Evolutionary conservation across 2,797 vertebrate species (phyloP).

Genomic region (Bradypodion pumilum): DNA sequence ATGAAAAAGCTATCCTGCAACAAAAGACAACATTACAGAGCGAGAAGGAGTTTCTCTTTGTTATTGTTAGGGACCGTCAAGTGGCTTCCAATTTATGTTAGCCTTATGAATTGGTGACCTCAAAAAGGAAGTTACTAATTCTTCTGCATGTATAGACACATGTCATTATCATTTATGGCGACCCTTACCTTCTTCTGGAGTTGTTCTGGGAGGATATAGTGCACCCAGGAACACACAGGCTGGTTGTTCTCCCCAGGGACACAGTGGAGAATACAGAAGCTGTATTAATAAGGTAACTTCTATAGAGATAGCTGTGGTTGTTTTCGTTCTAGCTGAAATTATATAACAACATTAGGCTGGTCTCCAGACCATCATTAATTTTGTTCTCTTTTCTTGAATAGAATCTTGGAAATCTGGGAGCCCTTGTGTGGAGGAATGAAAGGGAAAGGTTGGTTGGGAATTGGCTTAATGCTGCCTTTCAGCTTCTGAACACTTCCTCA

Average conservation of each 20-base stretch:
- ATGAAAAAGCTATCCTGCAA: background rate
- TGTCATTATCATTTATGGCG: no score
- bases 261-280: background rate
- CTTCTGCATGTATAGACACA: no score
- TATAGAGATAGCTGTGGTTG: background rate
- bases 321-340: background rate
- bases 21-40: no score
- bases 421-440: background rate
- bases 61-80: no score
- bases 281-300: background rate
- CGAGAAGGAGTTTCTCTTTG: no score
- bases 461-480: background rate
- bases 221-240: no score
- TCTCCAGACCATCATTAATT: background rate
- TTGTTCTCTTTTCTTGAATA: conserved; percentile 1
- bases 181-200: no score
- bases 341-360: background rate
- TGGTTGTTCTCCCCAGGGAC: no score
- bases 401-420: background rate
- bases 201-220: no score
- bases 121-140: no score
- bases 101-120: no score
- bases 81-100: no score
- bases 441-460: background rate
- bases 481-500: background rate